Percentiles rank a stretch among this genome's conserved stretches.
phyloP scores from a whole-genome alignment of 2,888 invertebrate species.

The Pyrrhosoma nymphula region DNA sequence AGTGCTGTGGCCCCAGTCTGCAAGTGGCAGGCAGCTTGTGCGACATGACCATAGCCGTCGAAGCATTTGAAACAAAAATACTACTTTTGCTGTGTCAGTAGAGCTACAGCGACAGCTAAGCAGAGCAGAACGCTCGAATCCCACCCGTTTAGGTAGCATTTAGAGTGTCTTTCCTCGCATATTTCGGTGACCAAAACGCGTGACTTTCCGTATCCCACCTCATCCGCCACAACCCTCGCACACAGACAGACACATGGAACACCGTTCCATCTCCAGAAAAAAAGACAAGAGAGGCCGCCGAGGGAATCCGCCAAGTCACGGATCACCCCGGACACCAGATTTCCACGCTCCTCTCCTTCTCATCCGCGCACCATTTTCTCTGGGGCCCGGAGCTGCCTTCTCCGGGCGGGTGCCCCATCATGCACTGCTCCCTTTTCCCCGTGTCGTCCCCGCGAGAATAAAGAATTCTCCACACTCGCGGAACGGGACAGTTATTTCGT shows the following conservation, averaged over 20 bases:
- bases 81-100: too few relatives aligned
- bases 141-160: not conserved
- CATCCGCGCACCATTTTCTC: not conserved
- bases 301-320: conserved; percentile 33
- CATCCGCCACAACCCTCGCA: not conserved
- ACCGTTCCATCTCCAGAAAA: not conserved
- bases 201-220: not conserved
- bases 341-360: not conserved
- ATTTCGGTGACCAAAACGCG: not conserved
- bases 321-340: conserved; percentile 13
- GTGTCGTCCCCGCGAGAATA: conserved; percentile 21
- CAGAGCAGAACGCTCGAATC: not conserved
- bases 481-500: conserved; percentile 26
- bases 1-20: too few relatives aligned
- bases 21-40: too few relatives aligned
- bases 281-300: not conserved
- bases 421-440: not conserved
- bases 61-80: too few relatives aligned
- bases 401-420: not conserved
- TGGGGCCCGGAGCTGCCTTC: not conserved
- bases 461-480: conserved; percentile 31
- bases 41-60: too few relatives aligned
- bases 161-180: not conserved
- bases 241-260: not conserved
- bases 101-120: not conserved